Conservation (phyloP, 23 tunicate genomes). For the Halocynthia roretzi region DNA sequence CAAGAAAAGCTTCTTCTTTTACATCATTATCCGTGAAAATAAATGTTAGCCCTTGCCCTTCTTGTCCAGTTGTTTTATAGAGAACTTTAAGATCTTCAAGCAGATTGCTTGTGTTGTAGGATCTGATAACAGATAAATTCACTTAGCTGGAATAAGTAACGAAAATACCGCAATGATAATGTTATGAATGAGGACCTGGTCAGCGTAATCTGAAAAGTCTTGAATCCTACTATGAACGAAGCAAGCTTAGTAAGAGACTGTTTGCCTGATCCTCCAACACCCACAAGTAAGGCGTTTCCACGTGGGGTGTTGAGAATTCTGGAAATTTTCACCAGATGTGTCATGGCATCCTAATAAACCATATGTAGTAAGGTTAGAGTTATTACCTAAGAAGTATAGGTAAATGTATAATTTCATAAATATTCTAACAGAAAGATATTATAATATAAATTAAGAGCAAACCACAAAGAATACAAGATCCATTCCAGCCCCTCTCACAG, state of each 20-base stretch:
- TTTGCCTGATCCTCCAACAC: conserved; percentile 93
- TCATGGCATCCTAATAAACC: conserved; percentile 78
- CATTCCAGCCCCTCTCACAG: conserved; percentile 82
- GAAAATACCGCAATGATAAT: neutral
- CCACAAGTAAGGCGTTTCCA: conserved; percentile 88
- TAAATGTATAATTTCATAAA: neutral
- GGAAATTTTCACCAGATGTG: conserved; percentile 86
- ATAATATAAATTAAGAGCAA: neutral
- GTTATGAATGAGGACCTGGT: conserved; percentile 44
- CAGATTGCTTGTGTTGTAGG: conserved; percentile 85
- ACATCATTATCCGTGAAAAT: conserved; percentile 94
- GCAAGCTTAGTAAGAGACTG: conserved; percentile 84
- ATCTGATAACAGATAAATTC: neutral
- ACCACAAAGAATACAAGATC: conserved; percentile 89
- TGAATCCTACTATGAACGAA: conserved; percentile 81
- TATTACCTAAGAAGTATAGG: neutral
- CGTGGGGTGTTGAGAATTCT: conserved; percentile 85
- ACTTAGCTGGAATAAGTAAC: neutral
- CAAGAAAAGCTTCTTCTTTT: conserved; percentile 88
- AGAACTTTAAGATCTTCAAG: conserved; percentile 88
- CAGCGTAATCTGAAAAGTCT: conserved; percentile 80
- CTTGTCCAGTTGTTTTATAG: conserved; percentile 82
- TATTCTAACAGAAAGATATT: neutral
- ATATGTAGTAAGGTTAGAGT: neutral
- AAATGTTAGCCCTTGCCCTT: conserved; percentile 86